phyloP scores from a whole-genome alignment of 2,113 vertebrate species.

The Mormoops blainvillei region DNA sequence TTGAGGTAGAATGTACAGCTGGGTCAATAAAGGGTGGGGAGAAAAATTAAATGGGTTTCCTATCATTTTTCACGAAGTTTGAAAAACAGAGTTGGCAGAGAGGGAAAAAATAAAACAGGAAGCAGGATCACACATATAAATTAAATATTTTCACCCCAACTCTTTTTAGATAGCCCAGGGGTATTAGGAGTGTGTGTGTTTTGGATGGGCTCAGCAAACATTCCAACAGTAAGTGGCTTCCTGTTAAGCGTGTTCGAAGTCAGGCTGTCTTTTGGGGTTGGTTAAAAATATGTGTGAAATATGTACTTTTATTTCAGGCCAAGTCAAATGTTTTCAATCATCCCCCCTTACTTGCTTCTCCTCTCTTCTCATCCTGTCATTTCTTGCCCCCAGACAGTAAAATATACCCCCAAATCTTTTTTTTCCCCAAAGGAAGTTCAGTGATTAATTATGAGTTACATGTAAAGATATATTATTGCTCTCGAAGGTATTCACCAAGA shows the following conservation, averaged over 20 bases:
- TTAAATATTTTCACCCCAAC: slow-evolving; percentile 85
- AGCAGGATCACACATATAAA: slow-evolving; percentile 85
- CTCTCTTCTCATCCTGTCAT: slow-evolving; percentile 62
- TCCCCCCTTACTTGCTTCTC: slow-evolving; percentile 23
- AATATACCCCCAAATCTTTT: slow-evolving; percentile 80
- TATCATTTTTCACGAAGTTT: slow-evolving; percentile 77
- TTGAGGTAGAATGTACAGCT: slow-evolving; percentile 79
- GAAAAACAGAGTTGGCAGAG: slow-evolving; percentile 79
- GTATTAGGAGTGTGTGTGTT: slow-evolving; percentile 87
- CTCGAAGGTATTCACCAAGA: slow-evolving; percentile 81
- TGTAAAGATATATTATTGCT: slow-evolving; percentile 81
- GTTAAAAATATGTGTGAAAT: slow-evolving; percentile 90
- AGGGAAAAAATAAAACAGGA: slow-evolving; percentile 81
- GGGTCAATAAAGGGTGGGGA: slow-evolving; percentile 77
- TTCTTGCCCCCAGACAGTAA: slow-evolving; percentile 64
- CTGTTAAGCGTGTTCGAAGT: slow-evolving; percentile 91
- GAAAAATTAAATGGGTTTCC: slow-evolving; percentile 80
- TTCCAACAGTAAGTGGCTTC: slow-evolving; percentile 96
- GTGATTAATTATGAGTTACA: slow-evolving; percentile 77
- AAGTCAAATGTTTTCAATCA: slow-evolving; percentile 92
- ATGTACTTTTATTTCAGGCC: slow-evolving; percentile 90
- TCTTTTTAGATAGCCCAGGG: slow-evolving; percentile 84
- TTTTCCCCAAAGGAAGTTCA: slow-evolving; percentile 76
- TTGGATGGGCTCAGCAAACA: slow-evolving; percentile 88
- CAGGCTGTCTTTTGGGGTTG: slow-evolving; percentile 87